Percentiles rank a stretch among this genome's conserved stretches.
Evolutionary conservation across 1,140 invertebrate genomes (phyloP).

Genomic region (Apolygus lucorum): DNA sequence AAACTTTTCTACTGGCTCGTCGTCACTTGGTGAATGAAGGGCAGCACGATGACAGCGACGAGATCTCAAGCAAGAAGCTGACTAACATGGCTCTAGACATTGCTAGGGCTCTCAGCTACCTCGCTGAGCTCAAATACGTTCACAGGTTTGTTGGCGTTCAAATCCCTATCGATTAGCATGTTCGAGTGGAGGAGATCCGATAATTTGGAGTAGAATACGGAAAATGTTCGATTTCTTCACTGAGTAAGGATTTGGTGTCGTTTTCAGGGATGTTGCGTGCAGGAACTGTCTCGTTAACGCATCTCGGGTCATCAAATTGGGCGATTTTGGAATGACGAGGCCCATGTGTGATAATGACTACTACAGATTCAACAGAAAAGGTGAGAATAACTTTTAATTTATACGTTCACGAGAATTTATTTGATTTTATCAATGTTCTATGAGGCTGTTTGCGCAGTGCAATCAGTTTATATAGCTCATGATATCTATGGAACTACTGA

Average conservation of each 20-base stretch:
- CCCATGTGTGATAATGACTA: slow-evolving; percentile 82
- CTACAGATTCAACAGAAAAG: slow-evolving; percentile 75
- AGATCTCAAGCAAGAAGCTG: slow-evolving; percentile 66
- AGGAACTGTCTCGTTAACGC: slow-evolving; percentile 83
- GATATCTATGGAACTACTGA: too few relatives aligned
- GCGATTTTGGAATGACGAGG: slow-evolving; percentile 88
- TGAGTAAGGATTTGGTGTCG: too few relatives aligned
- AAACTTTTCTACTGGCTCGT: slow-evolving; percentile 74
- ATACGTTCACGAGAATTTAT: too few relatives aligned
- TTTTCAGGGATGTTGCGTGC: slow-evolving; percentile 66
- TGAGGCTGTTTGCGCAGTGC: too few relatives aligned
- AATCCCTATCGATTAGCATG: background rate
- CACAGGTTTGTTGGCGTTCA: slow-evolving; percentile 47
- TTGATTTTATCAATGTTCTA: too few relatives aligned
- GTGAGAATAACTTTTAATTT: slow-evolving; percentile 37
- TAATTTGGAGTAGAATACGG: background rate
- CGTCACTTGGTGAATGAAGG: slow-evolving; percentile 68
- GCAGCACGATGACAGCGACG: slow-evolving; percentile 57
- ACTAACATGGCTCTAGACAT: slow-evolving; percentile 81
- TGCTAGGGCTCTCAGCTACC: slow-evolving; percentile 70
- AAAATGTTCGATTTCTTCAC: too few relatives aligned
- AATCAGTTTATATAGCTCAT: too few relatives aligned
- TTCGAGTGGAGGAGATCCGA: background rate
- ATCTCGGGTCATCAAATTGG: slow-evolving; percentile 72
- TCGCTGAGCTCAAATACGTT: slow-evolving; percentile 70